Evolutionary conservation across 2,888 invertebrate species (phyloP), one percentile per base, ranked within the genome.

Genomic region (Epinotia demarniana): DNA sequence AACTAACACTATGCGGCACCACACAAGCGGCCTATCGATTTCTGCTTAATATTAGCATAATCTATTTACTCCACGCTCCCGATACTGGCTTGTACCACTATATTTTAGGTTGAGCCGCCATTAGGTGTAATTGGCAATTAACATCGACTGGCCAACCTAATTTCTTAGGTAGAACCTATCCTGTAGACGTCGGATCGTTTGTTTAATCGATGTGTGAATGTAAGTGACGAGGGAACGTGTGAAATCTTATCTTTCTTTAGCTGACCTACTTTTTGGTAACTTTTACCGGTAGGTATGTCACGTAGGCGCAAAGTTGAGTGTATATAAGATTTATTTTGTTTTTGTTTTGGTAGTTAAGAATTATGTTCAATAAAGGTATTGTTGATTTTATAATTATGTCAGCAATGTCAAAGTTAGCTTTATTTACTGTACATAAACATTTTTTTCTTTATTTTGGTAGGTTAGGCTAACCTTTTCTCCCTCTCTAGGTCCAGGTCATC

Each of bases 51-150:
- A 67, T 75, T 72, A 72, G 61, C 72, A 67, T 67, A 75, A 72
- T 62, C 19, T 72, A 72, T 75, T 72, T 67, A 62, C 55, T 46
- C 16, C 23, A 67, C 75, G 72, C 72, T 72, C 61, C 46, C 75
- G 71, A 75, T 62, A 61, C 43, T 78, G 77, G 63, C 76, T 78
- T 75, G 77, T 75, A 77, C 77, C 77, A 68, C 66, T 55, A 72
- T 67, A 68, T 72, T 73, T 77, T 64, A 69, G 76, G 72, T 69
- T 72, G 73, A 60, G 77, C 77, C 74, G 72, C 79, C 79, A 80
- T 84, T 84, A 81, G 79, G 80, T 78, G 82, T 85, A 87, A 87
- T 87, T 84, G 85, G 76, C 86, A 86, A 86, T 87, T 87, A 86
- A 80, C 84, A 82, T 81, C 80, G 80, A 77, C 80, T 79, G 79